phyloP scores from a whole-genome alignment of 2,113 vertebrate genomes.

The Romanogobio albipinnatus region DNA sequence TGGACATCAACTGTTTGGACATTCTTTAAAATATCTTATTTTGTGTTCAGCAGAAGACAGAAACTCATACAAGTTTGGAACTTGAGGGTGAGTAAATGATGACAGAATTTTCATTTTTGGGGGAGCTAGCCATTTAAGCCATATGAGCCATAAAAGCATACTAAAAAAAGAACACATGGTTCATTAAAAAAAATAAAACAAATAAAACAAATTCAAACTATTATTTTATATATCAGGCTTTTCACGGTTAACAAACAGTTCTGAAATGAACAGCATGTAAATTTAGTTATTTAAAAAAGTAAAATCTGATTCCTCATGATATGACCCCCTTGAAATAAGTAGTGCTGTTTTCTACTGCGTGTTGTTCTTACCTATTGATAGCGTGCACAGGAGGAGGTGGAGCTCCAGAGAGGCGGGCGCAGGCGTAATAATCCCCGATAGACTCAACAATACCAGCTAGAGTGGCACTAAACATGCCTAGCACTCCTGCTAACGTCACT shows the following conservation, averaged over 20 bases:
- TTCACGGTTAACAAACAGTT: background rate
- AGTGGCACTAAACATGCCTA: slow-evolving; percentile 97
- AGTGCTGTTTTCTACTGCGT: background rate
- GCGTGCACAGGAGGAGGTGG: slow-evolving; percentile 90
- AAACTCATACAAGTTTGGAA: too few species aligned
- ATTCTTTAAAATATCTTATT: too few species aligned
- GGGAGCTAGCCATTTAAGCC: too few species aligned
- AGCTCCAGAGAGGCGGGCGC: slow-evolving; percentile 91
- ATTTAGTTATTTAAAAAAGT: background rate
- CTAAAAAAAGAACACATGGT: too few species aligned
- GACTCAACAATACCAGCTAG: slow-evolving; percentile 93
- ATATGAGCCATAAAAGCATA: too few species aligned
- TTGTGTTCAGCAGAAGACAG: too few species aligned
- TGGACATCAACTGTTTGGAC: too few species aligned
- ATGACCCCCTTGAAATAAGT: background rate
- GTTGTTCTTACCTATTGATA: slow-evolving; percentile 87
- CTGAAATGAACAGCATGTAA: background rate
- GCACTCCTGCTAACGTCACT: slow-evolving; percentile 87
- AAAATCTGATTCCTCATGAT: background rate
- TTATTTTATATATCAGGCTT: background rate
- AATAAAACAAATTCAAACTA: too few species aligned
- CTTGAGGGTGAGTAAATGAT: too few species aligned
- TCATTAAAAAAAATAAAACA: too few species aligned
- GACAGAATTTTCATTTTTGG: too few species aligned
- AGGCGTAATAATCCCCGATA: slow-evolving; percentile 96